Conservation (phyloP, 53 echinoderm and acorn worm genomes). For the Henricia sp. region DNA sequence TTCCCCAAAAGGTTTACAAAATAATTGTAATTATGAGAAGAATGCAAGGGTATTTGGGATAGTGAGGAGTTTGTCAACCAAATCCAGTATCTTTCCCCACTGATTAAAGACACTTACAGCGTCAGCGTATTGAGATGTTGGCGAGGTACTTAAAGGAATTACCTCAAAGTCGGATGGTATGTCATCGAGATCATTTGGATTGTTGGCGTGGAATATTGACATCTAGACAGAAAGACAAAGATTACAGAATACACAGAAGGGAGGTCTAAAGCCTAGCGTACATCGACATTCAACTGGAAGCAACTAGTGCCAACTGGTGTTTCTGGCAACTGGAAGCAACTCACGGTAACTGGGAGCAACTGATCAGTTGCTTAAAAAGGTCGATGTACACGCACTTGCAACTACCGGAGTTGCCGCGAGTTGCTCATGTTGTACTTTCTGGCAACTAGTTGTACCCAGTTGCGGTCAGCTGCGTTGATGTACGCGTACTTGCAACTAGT, state of each 20-base stretch:
- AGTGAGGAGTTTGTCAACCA: background rate
- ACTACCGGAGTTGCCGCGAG: too few relatives aligned
- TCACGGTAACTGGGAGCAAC: too few relatives aligned
- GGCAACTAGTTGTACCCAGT: too few relatives aligned
- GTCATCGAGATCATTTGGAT: slow-evolving; percentile 25
- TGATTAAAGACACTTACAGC: slow-evolving; percentile 54
- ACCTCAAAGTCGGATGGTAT: slow-evolving; percentile 73
- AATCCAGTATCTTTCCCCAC: slow-evolving; percentile 4
- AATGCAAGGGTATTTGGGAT: background rate
- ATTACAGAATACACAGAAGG: background rate
- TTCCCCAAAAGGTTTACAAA: too few relatives aligned
- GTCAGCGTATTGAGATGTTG: slow-evolving; percentile 79
- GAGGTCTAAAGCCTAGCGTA: too few relatives aligned
- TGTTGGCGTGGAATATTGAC: background rate
- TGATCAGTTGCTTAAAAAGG: too few relatives aligned
- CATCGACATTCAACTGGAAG: too few relatives aligned
- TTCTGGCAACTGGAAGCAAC: too few relatives aligned
- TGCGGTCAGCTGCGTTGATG: too few relatives aligned
- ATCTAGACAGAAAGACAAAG: slow-evolving; percentile 14
- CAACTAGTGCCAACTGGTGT: too few relatives aligned
- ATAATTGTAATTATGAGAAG: background rate
- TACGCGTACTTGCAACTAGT: too few relatives aligned
- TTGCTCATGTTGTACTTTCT: too few relatives aligned
- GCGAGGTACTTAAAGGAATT: slow-evolving; percentile 83
- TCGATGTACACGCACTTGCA: background rate